A percentile compares a stretch with the other conserved stretches of the same genome.
phyloP scores from a whole-genome alignment of 2,113 vertebrate species.

The Lampris incognitus region DNA sequence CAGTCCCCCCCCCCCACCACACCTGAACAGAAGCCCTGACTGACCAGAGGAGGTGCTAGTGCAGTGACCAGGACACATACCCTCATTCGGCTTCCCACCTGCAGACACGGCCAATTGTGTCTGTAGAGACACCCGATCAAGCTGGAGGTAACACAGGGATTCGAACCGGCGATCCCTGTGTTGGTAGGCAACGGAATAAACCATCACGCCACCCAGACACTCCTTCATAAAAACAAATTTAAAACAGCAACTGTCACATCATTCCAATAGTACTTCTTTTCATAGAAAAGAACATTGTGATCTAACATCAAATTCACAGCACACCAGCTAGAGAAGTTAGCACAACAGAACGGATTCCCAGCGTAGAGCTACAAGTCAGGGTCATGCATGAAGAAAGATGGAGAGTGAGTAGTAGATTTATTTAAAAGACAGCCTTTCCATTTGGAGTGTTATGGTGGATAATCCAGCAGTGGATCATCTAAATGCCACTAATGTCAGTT shows the following conservation, averaged over 20 bases:
- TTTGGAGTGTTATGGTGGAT: constrained; percentile 10
- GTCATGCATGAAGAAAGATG: constrained; percentile 51
- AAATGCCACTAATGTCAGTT: not conserved
- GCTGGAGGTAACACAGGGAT: too few species aligned
- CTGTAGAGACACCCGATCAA: too few species aligned
- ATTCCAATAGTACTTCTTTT: constrained; percentile 58
- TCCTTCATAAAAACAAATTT: constrained; percentile 12
- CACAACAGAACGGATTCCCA: not conserved
- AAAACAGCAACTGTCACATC: not conserved
- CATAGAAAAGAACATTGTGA: constrained; percentile 55
- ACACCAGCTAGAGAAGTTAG: constrained; percentile 25
- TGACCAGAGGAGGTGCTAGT: too few species aligned
- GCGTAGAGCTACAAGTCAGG: constrained; percentile 47
- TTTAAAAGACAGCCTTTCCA: constrained; percentile 34
- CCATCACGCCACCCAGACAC: too few species aligned
- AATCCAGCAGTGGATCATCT: constrained; percentile 17
- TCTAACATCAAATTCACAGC: constrained; percentile 32
- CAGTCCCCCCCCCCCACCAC: too few species aligned
- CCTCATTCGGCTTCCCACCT: too few species aligned
- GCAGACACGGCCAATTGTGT: too few species aligned
- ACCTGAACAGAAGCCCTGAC: too few species aligned
- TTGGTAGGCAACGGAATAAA: too few species aligned
- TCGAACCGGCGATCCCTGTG: too few species aligned
- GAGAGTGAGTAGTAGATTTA: constrained; percentile 31
- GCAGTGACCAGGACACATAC: too few species aligned